These are phyloP conservation scores for cat (Felis catus) DNA, from an alignment of 2,113 vertebrate species.

Conservation along the genomic window DNA sequence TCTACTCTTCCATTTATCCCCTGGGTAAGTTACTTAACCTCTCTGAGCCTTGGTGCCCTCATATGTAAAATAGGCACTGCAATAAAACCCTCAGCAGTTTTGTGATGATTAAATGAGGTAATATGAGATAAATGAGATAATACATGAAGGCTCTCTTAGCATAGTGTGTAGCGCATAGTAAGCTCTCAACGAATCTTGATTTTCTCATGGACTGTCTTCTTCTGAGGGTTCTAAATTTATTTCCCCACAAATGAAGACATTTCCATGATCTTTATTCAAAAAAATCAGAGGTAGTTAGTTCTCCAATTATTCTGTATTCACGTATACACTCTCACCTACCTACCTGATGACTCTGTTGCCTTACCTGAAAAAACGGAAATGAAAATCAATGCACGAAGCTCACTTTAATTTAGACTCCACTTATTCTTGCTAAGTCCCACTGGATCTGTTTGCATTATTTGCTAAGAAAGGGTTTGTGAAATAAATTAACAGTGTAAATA, in stretches of 20 bases:
- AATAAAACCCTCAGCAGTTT: neutral
- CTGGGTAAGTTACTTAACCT: neutral
- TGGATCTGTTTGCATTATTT: conserved; percentile 40
- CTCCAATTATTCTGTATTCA: neutral
- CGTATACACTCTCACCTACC: neutral
- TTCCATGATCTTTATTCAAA: neutral
- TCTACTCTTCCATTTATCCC: neutral
- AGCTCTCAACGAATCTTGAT: neutral
- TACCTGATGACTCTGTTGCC: neutral
- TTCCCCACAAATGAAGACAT: neutral
- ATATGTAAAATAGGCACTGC: neutral
- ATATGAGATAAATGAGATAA: neutral
- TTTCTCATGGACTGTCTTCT: neutral
- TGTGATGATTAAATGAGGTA: neutral
- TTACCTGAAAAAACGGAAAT: conserved; percentile 43
- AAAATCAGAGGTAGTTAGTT: neutral
- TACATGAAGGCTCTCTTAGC: neutral
- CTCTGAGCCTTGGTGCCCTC: neutral
- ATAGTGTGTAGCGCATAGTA: neutral
- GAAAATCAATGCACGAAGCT: conserved; percentile 16
- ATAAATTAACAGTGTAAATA: conserved; percentile 58
- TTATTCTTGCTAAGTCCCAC: conserved; percentile 34
- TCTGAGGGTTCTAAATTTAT: neutral
- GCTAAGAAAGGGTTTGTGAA: conserved; percentile 53
- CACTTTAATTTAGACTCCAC: conserved; percentile 50